These are phyloP conservation scores for Elaeidobius kamerunicus DNA, from an alignment of 2,888 invertebrate species.

Conservation along the genomic window DNA sequence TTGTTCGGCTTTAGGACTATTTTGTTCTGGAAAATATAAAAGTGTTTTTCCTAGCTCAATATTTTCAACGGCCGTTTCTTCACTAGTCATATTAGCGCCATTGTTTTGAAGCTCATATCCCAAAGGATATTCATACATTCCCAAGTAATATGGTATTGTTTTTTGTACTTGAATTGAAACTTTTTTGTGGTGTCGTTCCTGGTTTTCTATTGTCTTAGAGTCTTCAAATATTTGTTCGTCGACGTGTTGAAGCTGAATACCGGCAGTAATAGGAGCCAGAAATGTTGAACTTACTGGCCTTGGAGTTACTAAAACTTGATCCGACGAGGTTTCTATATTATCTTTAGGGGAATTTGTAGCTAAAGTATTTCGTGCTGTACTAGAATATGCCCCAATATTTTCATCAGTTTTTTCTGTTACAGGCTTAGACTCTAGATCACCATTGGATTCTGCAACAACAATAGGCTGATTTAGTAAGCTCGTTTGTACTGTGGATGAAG, in stretches of 20 bases:
- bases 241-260: conserved; percentile 54
- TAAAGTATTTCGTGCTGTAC: conserved; percentile 38
- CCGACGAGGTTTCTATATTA: conserved; percentile 31
- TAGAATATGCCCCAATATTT: conserved; percentile 29
- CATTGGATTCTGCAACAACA: conserved; percentile 44
- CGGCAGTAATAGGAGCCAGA: conserved; percentile 60
- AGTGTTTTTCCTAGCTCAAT: conserved; percentile 50
- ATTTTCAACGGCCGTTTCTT: conserved; percentile 46
- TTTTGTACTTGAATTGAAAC: conserved; percentile 63
- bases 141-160: conserved; percentile 57
- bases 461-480: conserved; percentile 45
- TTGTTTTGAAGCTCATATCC: conserved; percentile 44
- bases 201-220: conserved; percentile 6
- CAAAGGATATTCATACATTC: conserved; percentile 50
- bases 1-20: conserved; percentile 39
- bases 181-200: conserved; percentile 38
- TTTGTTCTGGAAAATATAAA: conserved; percentile 39
- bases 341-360: conserved; percentile 34
- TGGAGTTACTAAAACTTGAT: conserved; percentile 53
- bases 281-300: conserved; percentile 57
- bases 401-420: conserved; percentile 36
- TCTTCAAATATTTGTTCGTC: conserved; percentile 31
- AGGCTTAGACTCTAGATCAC: conserved; percentile 33
- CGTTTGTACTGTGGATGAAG: conserved; percentile 21
- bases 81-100: conserved; percentile 40